Conservation (phyloP, 2,888 invertebrate species). For the Drosophila sordidapex region DNA sequence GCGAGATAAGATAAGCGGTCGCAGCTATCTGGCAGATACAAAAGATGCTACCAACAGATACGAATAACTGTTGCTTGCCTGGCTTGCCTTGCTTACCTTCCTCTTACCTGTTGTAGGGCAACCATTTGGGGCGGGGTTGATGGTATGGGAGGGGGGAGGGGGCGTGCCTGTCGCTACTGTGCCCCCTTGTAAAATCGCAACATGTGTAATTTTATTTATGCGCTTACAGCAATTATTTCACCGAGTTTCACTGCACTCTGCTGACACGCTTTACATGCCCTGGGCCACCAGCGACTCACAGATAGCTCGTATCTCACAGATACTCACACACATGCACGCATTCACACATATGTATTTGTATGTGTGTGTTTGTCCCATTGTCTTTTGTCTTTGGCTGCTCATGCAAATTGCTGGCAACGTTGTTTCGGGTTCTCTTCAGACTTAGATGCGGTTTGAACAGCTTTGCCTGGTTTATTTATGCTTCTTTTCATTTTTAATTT, state of each 20-base stretch:
- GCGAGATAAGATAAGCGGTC: constrained; percentile 58
- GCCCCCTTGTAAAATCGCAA: constrained; percentile 57
- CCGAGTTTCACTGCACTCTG: constrained; percentile 77
- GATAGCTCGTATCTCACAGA: constrained; percentile 60
- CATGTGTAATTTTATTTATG: constrained; percentile 63
- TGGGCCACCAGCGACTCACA: constrained; percentile 35
- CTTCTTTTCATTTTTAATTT: constrained; percentile 39
- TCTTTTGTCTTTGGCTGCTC: constrained; percentile 57
- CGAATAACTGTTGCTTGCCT: constrained; percentile 31
- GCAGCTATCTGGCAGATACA: constrained; percentile 32
- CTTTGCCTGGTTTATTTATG: constrained; percentile 66
- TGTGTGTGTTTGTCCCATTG: constrained; percentile 53
- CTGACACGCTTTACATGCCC: constrained; percentile 79
- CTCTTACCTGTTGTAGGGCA: constrained; percentile 24
- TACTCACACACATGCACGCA: constrained; percentile 20
- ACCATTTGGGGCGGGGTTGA: neutral
- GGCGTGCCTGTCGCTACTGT: constrained; percentile 44
- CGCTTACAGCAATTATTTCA: constrained; percentile 76
- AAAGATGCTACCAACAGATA: constrained; percentile 45
- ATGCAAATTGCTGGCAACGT: constrained; percentile 61
- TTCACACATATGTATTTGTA: constrained; percentile 3
- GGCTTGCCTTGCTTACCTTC: constrained; percentile 7
- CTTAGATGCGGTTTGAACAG: constrained; percentile 66
- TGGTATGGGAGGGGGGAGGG: neutral
- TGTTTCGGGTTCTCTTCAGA: constrained; percentile 50